A percentile compares a stretch with the other conserved stretches of the same genome.
These are phyloP conservation scores for Heloderma charlesbogerti DNA, from an alignment of 2,113 vertebrate genomes.

Conservation along the genomic window DNA sequence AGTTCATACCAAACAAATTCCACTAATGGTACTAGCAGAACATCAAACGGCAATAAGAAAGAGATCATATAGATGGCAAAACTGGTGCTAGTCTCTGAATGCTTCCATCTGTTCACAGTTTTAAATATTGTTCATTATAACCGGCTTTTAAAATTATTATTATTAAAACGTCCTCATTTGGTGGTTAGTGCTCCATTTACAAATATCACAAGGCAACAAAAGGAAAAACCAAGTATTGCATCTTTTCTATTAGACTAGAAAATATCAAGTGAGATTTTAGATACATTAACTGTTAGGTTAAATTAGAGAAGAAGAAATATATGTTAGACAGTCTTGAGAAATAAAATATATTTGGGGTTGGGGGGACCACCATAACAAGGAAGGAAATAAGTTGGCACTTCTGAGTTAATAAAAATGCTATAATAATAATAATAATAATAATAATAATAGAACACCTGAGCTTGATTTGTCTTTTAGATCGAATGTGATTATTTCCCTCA, in stretches of 20 bases:
- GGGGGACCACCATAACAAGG: neutral
- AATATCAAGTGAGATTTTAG: neutral
- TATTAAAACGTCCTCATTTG: neutral
- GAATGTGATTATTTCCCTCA: neutral
- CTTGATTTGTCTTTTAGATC: neutral
- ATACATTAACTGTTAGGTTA: neutral
- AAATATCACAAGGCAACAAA: neutral
- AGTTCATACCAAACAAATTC: constrained; percentile 77
- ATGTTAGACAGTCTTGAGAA: accelerated
- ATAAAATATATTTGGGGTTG: neutral
- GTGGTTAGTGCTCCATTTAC: neutral
- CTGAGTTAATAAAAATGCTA: constrained; percentile 13
- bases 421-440: neutral
- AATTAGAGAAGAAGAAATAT: neutral
- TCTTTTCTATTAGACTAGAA: neutral
- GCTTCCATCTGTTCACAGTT: constrained; percentile 67
- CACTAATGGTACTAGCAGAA: constrained; percentile 72
- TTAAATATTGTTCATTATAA: constrained; percentile 56
- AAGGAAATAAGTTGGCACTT: neutral
- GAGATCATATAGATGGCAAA: constrained; percentile 70
- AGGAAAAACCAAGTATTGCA: neutral
- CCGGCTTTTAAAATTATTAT: neutral
- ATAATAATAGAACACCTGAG: neutral
- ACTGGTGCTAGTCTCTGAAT: constrained; percentile 39
- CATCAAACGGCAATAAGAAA: constrained; percentile 69